Evolutionary conservation across 2,888 invertebrate species (phyloP).

Genomic region (Sepiola atlantica): DNA sequence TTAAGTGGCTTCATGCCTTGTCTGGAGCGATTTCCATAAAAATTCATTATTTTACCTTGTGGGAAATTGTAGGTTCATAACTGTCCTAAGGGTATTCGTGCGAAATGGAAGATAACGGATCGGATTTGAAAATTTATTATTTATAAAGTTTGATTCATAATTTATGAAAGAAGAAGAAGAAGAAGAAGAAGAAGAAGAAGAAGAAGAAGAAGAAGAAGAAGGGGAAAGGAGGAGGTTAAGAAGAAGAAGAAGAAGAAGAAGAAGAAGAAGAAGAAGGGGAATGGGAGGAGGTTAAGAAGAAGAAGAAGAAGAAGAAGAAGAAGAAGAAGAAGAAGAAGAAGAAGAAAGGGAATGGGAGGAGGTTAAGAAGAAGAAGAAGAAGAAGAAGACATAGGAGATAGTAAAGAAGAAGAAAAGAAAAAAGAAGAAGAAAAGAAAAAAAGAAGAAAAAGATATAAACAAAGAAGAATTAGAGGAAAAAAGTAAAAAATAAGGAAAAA

Average conservation of each 20-base stretch:
- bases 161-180: neutral
- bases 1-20: too few species aligned
- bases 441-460: neutral
- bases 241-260: too few species aligned
- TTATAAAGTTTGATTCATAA: too few species aligned
- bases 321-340: neutral
- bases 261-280: too few species aligned
- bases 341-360: neutral
- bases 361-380: too few species aligned
- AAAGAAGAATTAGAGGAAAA: neutral
- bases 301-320: neutral
- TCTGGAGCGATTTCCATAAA: too few species aligned
- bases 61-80: too few species aligned
- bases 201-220: conserved; percentile 24
- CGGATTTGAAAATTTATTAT: too few species aligned
- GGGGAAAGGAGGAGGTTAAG: too few species aligned
- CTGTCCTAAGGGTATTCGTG: too few species aligned
- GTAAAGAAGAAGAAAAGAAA: neutral
- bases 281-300: neutral
- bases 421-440: neutral
- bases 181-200: neutral
- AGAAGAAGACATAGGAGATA: neutral
- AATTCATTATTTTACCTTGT: too few species aligned
- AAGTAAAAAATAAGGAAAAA: neutral
- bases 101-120: too few species aligned